Evolutionary conservation across 2,113 vertebrate genomes (phyloP).

Genomic region (Cnemophilus loriae): DNA sequence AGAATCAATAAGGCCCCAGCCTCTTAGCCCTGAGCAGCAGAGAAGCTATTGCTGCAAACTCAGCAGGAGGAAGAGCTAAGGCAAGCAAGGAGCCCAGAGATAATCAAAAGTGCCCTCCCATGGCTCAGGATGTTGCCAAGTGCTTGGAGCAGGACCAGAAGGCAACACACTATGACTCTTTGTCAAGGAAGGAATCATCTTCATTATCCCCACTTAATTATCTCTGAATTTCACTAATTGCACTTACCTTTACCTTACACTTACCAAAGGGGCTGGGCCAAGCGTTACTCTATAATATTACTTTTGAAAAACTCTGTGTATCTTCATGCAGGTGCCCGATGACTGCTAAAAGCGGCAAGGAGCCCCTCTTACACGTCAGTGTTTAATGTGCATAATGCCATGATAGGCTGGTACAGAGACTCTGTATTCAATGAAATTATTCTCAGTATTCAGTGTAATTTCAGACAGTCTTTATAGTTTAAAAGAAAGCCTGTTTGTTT

Average conservation of each 20-base stretch:
- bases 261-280: not conserved
- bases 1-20: conserved; percentile 44
- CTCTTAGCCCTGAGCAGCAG: conserved; percentile 5
- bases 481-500: not conserved
- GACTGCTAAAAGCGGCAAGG: not conserved
- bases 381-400: not conserved
- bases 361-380: not conserved
- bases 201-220: conserved; percentile 25
- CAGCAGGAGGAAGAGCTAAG: conserved; percentile 42
- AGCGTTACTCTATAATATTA: not conserved
- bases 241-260: conserved; percentile 20
- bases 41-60: conserved; percentile 12
- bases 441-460: not conserved
- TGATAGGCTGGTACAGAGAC: not conserved
- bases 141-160: conserved; percentile 30
- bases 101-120: conserved; percentile 55
- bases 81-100: conserved; percentile 34
- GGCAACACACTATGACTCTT: not conserved
- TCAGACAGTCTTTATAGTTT: not conserved
- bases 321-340: not conserved
- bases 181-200: conserved; percentile 10
- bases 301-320: not conserved
- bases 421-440: not conserved
- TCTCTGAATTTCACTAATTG: conserved; percentile 5
- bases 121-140: conserved; percentile 39